Conservation (phyloP, 2,113 vertebrate species). For the Sterrhoptilus dennistouni region DNA sequence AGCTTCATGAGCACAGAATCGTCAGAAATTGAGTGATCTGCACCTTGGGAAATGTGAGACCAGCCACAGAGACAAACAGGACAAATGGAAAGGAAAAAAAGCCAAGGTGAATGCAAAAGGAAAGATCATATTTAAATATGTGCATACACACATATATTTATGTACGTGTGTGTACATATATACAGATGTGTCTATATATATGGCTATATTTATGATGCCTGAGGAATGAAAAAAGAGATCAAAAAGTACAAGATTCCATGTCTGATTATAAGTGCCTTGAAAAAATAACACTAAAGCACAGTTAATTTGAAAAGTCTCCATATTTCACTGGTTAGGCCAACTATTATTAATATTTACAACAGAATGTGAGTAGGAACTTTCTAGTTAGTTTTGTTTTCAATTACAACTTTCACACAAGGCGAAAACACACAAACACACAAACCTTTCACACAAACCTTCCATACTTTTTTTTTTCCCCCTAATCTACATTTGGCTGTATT, state of each 20-base stretch:
- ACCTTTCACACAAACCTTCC: background rate
- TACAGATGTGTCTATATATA: background rate
- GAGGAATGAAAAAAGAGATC: background rate
- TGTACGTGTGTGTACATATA: rapidly evolving
- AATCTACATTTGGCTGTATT: background rate
- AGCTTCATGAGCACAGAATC: background rate
- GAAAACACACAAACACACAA: background rate
- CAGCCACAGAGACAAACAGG: background rate
- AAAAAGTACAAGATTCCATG: background rate
- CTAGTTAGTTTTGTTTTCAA: background rate
- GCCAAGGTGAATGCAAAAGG: background rate
- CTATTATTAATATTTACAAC: background rate
- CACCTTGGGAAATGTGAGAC: rapidly evolving
- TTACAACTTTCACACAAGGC: background rate
- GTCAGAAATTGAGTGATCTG: background rate
- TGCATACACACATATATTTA: background rate
- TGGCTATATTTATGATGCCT: background rate
- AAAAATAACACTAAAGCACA: background rate
- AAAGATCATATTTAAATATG: background rate
- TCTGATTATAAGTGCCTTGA: background rate
- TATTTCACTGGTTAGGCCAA: background rate
- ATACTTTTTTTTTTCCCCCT: background rate
- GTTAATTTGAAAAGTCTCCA: background rate
- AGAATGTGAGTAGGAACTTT: background rate
- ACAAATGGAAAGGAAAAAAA: background rate